phyloP scores from a whole-genome alignment of 2,797 vertebrate genomes.

The Spondyliosoma cantharus region DNA sequence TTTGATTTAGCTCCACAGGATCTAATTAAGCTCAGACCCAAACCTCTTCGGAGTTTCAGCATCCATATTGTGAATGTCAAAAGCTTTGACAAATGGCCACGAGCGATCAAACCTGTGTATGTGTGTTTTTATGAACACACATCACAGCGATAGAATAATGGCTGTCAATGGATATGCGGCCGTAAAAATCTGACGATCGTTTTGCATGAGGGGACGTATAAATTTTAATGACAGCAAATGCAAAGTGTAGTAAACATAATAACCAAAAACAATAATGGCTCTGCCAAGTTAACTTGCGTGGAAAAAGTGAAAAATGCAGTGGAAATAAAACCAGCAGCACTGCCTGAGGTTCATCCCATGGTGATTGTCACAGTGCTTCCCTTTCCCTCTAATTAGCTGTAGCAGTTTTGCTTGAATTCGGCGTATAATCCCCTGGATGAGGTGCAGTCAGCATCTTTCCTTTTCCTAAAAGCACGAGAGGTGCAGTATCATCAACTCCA shows the following conservation, averaged over 20 bases:
- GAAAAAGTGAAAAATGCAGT: conserved; percentile 51
- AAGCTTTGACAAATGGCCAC: conserved; percentile 80
- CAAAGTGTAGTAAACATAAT: conserved; percentile 64
- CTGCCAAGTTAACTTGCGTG: conserved; percentile 63
- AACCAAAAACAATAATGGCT: conserved; percentile 60
- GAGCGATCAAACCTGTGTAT: conserved; percentile 75
- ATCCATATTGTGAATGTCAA: conserved; percentile 82
- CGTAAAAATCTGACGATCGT: conserved; percentile 67
- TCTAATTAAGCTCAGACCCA: conserved; percentile 83
- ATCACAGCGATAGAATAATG: conserved; percentile 75
- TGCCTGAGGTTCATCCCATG: conserved; percentile 74
- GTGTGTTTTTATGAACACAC: conserved; percentile 76
- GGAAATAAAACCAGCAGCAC: conserved; percentile 44
- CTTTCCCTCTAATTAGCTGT: conserved; percentile 78
- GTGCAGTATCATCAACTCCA: conserved; percentile 83
- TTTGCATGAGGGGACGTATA: conserved; percentile 54
- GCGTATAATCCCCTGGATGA: conserved; percentile 79
- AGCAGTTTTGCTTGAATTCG: conserved; percentile 78
- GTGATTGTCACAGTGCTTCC: conserved; percentile 74
- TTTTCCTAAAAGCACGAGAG: conserved; percentile 78
- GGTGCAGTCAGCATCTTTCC: conserved; percentile 83
- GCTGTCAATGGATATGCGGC: conserved; percentile 61
- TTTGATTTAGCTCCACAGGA: conserved; percentile 85
- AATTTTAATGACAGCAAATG: conserved; percentile 70
- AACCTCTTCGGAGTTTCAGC: conserved; percentile 83